Percentiles rank a stretch among this genome's conserved stretches.
Evolutionary conservation across 2,888 invertebrate species (phyloP).

Genomic region (Prenolepis imparis): DNA sequence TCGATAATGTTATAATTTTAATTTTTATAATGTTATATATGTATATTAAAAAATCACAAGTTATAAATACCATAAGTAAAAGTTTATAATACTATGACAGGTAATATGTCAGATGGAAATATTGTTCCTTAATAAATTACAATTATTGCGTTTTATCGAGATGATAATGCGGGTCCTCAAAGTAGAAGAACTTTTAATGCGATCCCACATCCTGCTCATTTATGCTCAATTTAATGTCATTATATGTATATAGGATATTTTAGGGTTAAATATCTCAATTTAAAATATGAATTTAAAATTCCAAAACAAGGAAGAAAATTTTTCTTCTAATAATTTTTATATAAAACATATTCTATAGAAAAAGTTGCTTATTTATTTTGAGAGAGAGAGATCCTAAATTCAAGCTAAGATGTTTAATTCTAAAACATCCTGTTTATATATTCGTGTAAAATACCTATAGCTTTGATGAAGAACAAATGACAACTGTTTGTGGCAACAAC

Average conservation of each 20-base stretch:
- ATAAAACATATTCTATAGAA: not conserved
- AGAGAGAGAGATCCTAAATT: not conserved
- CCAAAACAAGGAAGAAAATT: not conserved
- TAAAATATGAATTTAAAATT: not conserved
- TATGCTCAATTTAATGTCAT: not conserved
- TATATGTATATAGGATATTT: not conserved
- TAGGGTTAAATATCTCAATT: not conserved
- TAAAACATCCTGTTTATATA: too few species aligned
- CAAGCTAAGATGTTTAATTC: not conserved
- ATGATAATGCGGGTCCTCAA: conserved; percentile 24
- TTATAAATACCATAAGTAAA: not conserved
- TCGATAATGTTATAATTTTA: too few species aligned
- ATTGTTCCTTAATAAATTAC: conserved; percentile 15
- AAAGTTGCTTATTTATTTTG: not conserved
- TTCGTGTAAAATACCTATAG: not conserved
- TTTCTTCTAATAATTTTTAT: not conserved
- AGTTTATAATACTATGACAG: not conserved
- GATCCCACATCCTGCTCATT: conserved; percentile 32
- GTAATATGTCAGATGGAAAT: not conserved
- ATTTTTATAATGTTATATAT: not conserved
- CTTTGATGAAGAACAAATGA: not conserved
- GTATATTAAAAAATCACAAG: not conserved
- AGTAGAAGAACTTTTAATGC: conserved; percentile 15
- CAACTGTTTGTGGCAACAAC: not conserved
- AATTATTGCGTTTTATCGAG: not conserved